Evolutionary conservation across 2,113 vertebrate species (phyloP).

Genomic region (Eudorcas thomsonii): DNA sequence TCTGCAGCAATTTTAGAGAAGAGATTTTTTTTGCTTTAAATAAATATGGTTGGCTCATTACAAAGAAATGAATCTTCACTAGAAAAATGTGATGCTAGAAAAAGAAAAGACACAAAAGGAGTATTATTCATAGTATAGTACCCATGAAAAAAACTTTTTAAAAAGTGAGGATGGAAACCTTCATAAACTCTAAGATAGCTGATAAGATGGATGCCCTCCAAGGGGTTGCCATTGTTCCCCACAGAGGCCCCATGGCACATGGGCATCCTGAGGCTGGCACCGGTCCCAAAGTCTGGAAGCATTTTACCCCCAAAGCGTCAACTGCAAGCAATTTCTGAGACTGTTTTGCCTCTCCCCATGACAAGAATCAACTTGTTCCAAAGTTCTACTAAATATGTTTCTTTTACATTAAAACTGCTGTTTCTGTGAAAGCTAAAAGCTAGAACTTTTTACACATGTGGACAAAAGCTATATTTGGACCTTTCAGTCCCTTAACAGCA

Average conservation of each 20-base stretch:
- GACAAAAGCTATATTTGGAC: constrained; percentile 58
- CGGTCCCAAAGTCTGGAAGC: constrained; percentile 61
- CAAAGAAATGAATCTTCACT: not conserved
- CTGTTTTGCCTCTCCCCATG: constrained; percentile 65
- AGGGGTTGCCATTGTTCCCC: not conserved
- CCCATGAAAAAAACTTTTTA: not conserved
- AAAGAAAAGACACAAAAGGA: not conserved
- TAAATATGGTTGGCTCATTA: not conserved
- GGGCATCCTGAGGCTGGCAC: constrained; percentile 33
- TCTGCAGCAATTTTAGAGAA: not conserved
- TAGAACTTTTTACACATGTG: constrained; percentile 65
- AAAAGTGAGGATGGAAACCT: not conserved
- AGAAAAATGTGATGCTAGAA: not conserved
- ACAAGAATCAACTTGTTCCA: constrained; percentile 69
- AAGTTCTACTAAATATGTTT: constrained; percentile 62
- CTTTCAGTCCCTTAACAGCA: constrained; percentile 24
- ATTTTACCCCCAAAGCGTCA: constrained; percentile 45
- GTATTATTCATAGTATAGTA: not conserved
- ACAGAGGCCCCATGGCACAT: not conserved
- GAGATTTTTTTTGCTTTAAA: not conserved
- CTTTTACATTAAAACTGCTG: constrained; percentile 69
- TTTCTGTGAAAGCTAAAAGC: constrained; percentile 61
- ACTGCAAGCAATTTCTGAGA: constrained; percentile 68
- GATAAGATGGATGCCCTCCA: not conserved
- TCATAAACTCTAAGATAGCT: not conserved